Evolutionary conservation across 2,113 vertebrate genomes (phyloP).

Genomic region (Pristiophorus japonicus): DNA sequence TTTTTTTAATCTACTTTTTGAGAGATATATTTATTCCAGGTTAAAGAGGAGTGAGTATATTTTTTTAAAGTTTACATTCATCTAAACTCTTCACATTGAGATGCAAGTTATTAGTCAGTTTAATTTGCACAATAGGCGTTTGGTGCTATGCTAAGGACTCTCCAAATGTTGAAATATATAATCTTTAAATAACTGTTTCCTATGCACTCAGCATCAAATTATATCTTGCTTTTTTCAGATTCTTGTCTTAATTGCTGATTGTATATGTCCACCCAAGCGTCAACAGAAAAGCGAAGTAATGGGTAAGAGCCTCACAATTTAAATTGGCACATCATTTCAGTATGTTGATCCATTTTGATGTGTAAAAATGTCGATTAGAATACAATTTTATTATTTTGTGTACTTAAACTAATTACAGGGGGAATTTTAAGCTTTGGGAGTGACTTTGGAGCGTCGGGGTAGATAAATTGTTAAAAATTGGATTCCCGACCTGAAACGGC

Average conservation of each 20-base stretch:
- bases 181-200: neutral
- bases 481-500: no score
- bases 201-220: neutral
- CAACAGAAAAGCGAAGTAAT: constrained; percentile 47
- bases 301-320: constrained; percentile 52
- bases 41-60: neutral
- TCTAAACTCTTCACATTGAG: neutral
- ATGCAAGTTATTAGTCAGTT: neutral
- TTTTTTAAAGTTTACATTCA: no score
- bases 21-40: neutral
- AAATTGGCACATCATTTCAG: neutral
- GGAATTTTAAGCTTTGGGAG: no score
- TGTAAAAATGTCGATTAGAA: neutral
- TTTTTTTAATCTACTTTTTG: no score
- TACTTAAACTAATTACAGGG: neutral
- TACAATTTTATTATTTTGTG: neutral
- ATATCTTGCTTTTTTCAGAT: constrained; percentile 54
- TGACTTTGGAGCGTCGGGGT: no score
- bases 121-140: neutral
- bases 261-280: constrained; percentile 61
- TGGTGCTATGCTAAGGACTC: no score
- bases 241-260: constrained; percentile 72
- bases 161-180: neutral
- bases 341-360: no score
- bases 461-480: no score